These are phyloP conservation scores for Paraplagusia blochii DNA, from an alignment of 2,113 vertebrate genomes.

Conservation along the genomic window DNA sequence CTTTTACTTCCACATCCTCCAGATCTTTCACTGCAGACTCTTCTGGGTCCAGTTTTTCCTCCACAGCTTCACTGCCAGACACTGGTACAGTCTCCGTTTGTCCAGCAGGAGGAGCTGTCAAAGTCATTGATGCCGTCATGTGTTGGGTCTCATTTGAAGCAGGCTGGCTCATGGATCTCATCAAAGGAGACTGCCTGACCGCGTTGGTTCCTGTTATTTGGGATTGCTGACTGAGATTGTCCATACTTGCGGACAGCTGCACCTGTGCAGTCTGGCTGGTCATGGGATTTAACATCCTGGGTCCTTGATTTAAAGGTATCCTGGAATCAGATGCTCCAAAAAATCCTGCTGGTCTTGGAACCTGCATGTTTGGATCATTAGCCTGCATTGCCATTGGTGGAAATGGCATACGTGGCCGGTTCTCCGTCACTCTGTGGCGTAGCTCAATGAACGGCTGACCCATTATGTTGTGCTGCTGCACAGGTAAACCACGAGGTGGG, in stretches of 20 bases:
- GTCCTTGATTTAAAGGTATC: slow-evolving; percentile 71
- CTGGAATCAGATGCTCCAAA: slow-evolving; percentile 76
- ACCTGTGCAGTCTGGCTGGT: slow-evolving; percentile 70
- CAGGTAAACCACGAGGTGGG: slow-evolving; percentile 78
- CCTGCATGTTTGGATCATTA: slow-evolving; percentile 74
- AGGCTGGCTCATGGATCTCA: slow-evolving; percentile 83
- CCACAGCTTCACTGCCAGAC: slow-evolving; percentile 68
- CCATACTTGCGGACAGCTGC: slow-evolving; percentile 79
- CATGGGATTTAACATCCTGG: slow-evolving; percentile 77
- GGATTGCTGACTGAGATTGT: slow-evolving; percentile 79
- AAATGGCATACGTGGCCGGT: slow-evolving; percentile 81
- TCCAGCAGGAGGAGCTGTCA: slow-evolving; percentile 66
- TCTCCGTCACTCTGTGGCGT: slow-evolving; percentile 85
- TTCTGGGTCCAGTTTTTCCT: slow-evolving; percentile 90
- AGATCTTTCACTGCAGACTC: slow-evolving; percentile 91
- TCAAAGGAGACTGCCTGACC: slow-evolving; percentile 71
- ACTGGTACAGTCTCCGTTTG: slow-evolving; percentile 63
- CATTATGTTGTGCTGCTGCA: slow-evolving; percentile 92
- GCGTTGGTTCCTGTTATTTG: slow-evolving; percentile 69
- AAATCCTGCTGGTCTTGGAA: slow-evolving; percentile 77
- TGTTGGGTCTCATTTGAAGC: slow-evolving; percentile 76
- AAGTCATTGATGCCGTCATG: slow-evolving; percentile 70
- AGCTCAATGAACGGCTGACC: slow-evolving; percentile 94
- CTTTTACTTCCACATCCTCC: slow-evolving; percentile 91
- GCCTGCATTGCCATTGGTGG: slow-evolving; percentile 67